Evolutionary conservation across 2,888 invertebrate genomes (phyloP).

Genomic region (Seladonia tumulorum): DNA sequence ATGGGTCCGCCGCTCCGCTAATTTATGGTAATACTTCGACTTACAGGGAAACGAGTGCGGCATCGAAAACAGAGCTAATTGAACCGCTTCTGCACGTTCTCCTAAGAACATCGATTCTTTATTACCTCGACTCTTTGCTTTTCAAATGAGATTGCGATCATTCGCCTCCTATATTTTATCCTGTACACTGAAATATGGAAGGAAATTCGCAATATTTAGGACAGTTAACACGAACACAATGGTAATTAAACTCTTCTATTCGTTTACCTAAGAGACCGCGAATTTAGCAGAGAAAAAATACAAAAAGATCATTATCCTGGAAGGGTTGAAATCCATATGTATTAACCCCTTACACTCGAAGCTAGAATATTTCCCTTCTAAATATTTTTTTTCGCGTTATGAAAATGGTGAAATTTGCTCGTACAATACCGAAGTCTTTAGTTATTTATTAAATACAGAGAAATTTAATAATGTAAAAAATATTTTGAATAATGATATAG

Average conservation of each 20-base stretch:
- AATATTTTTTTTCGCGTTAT: too few relatives aligned
- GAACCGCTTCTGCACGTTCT: not conserved
- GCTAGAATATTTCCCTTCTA: too few relatives aligned
- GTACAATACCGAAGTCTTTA: too few relatives aligned
- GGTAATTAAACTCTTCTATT: not conserved
- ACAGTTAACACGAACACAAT: not conserved
- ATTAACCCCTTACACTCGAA: too few relatives aligned
- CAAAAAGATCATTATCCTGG: not conserved
- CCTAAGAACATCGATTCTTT: not conserved
- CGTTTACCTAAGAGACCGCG: not conserved
- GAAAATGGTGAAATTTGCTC: too few relatives aligned
- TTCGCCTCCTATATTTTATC: not conserved
- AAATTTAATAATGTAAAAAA: too few relatives aligned
- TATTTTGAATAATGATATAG: too few relatives aligned
- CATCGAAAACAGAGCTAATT: conserved; percentile 7
- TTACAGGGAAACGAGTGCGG: not conserved
- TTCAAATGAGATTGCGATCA: not conserved
- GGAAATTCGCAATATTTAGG: not conserved
- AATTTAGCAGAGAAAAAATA: not conserved
- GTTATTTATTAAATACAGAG: too few relatives aligned
- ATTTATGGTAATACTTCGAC: conserved; percentile 13
- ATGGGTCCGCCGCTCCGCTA: not conserved
- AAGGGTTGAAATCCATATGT: too few relatives aligned
- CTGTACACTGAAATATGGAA: not conserved
- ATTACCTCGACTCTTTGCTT: not conserved